These are phyloP conservation scores for Limnephilus auricula DNA, from an alignment of 2,888 invertebrate species.

Conservation along the genomic window DNA sequence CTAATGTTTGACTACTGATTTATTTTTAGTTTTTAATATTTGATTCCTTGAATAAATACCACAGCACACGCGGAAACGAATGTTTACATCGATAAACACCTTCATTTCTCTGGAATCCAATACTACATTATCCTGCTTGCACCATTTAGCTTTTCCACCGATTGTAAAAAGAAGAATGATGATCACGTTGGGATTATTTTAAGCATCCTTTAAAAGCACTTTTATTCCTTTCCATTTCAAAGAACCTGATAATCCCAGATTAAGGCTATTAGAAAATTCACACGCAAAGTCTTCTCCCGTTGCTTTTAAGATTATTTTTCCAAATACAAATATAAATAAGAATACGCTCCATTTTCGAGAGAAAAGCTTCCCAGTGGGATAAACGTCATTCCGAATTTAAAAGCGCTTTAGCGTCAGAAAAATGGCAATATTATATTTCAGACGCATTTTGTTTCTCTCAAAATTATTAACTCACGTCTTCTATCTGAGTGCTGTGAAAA, in stretches of 20 bases:
- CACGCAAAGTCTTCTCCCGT: constrained; percentile 53
- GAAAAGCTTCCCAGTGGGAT: constrained; percentile 57
- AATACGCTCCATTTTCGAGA: constrained; percentile 55
- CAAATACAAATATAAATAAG: constrained; percentile 52
- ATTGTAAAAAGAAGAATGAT: constrained; percentile 7
- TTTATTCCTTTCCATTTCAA: constrained; percentile 22
- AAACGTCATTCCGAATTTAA: constrained; percentile 65
- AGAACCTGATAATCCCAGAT: constrained; percentile 57
- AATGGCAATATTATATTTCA: constrained; percentile 48
- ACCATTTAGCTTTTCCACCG: background rate
- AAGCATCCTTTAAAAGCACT: constrained; percentile 20
- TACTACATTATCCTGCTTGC: background rate
- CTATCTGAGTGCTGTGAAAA: background rate
- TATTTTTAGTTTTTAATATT: no score
- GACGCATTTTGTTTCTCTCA: background rate
- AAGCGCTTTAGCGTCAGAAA: constrained; percentile 47
- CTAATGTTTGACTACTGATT: no score
- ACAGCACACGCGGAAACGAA: no score
- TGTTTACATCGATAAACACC: background rate
- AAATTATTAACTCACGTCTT: background rate
- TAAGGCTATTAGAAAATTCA: constrained; percentile 58
- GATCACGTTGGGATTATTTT: constrained; percentile 3
- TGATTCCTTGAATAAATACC: background rate
- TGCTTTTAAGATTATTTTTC: constrained; percentile 31
- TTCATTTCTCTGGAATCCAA: background rate